Conservation (phyloP, 2,113 vertebrate species). For the Oostethus manadensis region DNA sequence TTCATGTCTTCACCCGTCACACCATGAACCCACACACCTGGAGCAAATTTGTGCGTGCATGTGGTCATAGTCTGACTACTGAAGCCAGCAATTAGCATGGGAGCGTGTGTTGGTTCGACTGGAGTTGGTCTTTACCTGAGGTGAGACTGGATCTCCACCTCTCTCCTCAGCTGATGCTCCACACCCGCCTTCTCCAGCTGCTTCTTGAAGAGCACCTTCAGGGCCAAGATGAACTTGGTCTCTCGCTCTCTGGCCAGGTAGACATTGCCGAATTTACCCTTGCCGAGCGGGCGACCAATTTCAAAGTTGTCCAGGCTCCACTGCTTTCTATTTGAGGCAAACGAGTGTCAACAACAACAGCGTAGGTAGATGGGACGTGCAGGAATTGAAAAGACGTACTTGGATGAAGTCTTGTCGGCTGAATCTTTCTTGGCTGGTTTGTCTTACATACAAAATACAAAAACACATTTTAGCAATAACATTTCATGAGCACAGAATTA, state of each 20-base stretch:
- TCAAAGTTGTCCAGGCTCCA: constrained; percentile 96
- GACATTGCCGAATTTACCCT: constrained; percentile 97
- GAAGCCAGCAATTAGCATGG: too few species aligned
- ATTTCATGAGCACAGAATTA: neutral
- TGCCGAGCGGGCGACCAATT: constrained; percentile 89
- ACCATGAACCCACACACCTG: too few species aligned
- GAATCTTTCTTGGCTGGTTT: constrained; percentile 36
- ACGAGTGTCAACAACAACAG: neutral
- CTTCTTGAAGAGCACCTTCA: constrained; percentile 94
- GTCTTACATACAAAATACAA: constrained; percentile 28
- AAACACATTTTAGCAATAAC: neutral
- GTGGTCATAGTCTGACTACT: too few species aligned
- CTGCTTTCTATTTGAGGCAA: constrained; percentile 68
- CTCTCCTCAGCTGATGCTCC: constrained; percentile 89
- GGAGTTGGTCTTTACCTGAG: constrained; percentile 75
- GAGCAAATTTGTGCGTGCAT: too few species aligned
- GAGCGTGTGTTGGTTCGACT: too few species aligned
- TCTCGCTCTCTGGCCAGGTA: constrained; percentile 90
- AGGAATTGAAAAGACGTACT: constrained; percentile 16
- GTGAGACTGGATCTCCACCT: constrained; percentile 97
- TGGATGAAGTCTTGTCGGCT: constrained; percentile 17
- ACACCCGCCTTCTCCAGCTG: constrained; percentile 93
- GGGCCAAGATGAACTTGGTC: constrained; percentile 90
- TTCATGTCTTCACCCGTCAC: too few species aligned
- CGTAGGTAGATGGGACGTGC: neutral